A percentile compares a stretch with the other conserved stretches of the same genome.
Conservation (phyloP, 2,888 invertebrate species). For the Hemicrepidius hirtus region DNA sequence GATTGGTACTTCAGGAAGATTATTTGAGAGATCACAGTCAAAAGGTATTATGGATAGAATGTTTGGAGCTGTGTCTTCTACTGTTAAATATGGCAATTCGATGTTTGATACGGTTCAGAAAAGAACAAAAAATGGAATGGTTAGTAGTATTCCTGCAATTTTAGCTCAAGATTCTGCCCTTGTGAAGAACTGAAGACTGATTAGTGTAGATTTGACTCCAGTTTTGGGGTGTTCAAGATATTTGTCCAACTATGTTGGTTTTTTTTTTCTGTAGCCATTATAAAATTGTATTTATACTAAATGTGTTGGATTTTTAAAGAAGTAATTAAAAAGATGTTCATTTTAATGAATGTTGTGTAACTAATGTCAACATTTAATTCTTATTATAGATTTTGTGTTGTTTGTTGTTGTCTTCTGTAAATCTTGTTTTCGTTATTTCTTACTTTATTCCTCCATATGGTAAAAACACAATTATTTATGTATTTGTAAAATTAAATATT, state of each 20-base stretch:
- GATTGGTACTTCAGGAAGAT: constrained; percentile 56
- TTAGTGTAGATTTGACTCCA: constrained; percentile 19
- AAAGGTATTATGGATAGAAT: constrained; percentile 75
- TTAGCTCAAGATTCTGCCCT: constrained; percentile 45
- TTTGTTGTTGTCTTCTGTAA: too few species aligned
- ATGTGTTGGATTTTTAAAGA: background rate
- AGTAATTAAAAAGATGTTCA: too few species aligned
- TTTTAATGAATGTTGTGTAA: too few species aligned
- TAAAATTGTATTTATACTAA: background rate
- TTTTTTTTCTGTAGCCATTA: background rate
- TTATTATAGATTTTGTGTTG: too few species aligned
- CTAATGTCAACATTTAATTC: too few species aligned
- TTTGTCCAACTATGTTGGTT: constrained; percentile 36
- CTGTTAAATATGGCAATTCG: constrained; percentile 78
- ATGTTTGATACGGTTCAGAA: constrained; percentile 76
- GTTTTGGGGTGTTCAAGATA: background rate
- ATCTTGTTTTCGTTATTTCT: too few species aligned
- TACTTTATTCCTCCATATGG: too few species aligned
- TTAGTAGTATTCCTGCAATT: constrained; percentile 59
- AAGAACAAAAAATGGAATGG: constrained; percentile 71
- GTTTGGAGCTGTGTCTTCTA: constrained; percentile 75
- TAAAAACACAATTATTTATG: too few species aligned
- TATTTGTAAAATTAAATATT: too few species aligned
- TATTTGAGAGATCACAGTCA: constrained; percentile 65
- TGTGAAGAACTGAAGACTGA: constrained; percentile 43